phyloP scores from a whole-genome alignment of 2,888 invertebrate genomes.

The Caradrina kadenii region DNA sequence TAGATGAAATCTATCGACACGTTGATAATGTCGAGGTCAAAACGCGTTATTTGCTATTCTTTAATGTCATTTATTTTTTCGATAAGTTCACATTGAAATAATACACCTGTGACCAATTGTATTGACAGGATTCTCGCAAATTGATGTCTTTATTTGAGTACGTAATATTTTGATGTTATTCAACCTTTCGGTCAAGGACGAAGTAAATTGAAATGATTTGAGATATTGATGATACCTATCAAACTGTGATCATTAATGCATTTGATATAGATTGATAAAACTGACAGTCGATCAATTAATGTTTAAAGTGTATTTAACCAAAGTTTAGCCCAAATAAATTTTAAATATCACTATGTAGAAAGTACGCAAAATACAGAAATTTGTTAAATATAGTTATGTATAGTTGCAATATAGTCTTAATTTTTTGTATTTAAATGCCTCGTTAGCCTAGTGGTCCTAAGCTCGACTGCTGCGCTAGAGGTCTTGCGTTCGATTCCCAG shows the following conservation, averaged over 20 bases:
- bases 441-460: too few species aligned
- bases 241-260: neutral
- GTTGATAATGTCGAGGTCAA: constrained; percentile 63
- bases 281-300: neutral
- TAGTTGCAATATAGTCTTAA: too few species aligned
- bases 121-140: constrained; percentile 38
- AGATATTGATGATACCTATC: neutral
- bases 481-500: too few species aligned
- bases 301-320: neutral
- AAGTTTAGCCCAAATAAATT: neutral
- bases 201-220: neutral
- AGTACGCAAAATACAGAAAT: too few species aligned
- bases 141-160: constrained; percentile 32
- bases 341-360: too few species aligned
- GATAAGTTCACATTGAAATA: constrained; percentile 40
- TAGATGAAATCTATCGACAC: constrained; percentile 42
- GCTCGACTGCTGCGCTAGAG: too few species aligned
- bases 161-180: constrained; percentile 19
- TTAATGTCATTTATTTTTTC: constrained; percentile 56
- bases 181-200: constrained; percentile 28
- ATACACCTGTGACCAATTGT: constrained; percentile 43
- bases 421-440: too few species aligned
- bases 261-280: neutral
- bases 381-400: too few species aligned
- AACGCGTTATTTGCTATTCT: constrained; percentile 52